Conservation (phyloP, 2,113 vertebrate genomes). For the Brachyhypopomus gauderio region DNA sequence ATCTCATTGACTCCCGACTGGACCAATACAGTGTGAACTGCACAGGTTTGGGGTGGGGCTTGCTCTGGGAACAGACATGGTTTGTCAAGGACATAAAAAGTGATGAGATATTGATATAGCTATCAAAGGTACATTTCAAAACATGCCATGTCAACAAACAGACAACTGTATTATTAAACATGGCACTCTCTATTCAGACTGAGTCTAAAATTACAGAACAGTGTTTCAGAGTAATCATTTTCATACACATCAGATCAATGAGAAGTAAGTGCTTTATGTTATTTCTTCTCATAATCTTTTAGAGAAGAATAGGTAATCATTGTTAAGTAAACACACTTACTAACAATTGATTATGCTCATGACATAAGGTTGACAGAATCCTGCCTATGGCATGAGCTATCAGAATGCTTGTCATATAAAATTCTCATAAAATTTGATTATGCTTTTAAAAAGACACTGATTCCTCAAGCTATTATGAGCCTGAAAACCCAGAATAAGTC, state of each 20-base stretch:
- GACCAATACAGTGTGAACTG: slow-evolving; percentile 25
- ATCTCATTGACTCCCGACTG: slow-evolving; percentile 26
- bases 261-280: slow-evolving; percentile 43
- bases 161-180: slow-evolving; percentile 69
- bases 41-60: slow-evolving; percentile 41
- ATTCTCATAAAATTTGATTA: slow-evolving; percentile 15
- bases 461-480: background rate
- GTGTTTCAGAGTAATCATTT: slow-evolving; percentile 45
- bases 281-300: slow-evolving; percentile 36
- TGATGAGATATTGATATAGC: slow-evolving; percentile 76
- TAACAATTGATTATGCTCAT: slow-evolving; percentile 27
- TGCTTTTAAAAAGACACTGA: background rate
- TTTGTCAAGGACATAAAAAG: slow-evolving; percentile 71
- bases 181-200: slow-evolving; percentile 60
- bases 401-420: background rate
- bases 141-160: slow-evolving; percentile 71
- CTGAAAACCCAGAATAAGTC: background rate
- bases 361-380: slow-evolving; percentile 5
- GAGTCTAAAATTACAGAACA: slow-evolving; percentile 63
- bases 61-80: slow-evolving; percentile 41
- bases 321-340: slow-evolving; percentile 32
- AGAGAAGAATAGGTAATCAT: slow-evolving; percentile 22
- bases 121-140: slow-evolving; percentile 74
- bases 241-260: slow-evolving; percentile 51
- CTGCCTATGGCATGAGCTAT: background rate